A percentile compares a stretch with the other conserved stretches of the same genome.
Conservation (phyloP, 1,140 invertebrate species). For the Tenebrio molitor region DNA sequence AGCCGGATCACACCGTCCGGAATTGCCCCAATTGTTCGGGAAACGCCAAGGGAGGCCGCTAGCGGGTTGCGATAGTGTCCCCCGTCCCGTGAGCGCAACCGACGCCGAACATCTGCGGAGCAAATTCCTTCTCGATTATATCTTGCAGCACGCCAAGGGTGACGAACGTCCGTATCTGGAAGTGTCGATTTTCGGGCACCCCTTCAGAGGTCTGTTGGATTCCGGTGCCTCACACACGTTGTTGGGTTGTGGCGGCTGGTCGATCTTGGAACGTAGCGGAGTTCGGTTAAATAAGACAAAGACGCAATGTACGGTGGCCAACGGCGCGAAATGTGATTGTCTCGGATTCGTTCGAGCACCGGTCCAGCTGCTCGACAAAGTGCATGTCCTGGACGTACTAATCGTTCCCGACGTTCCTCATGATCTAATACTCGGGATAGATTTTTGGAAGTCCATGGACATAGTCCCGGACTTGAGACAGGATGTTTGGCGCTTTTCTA, state of each 20-base stretch:
- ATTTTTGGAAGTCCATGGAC: too few species aligned
- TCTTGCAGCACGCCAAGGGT: too few species aligned
- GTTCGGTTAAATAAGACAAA: neutral
- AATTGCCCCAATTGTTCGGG: too few species aligned
- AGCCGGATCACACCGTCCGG: too few species aligned
- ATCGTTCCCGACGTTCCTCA: too few species aligned
- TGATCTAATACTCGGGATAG: too few species aligned
- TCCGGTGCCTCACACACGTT: neutral
- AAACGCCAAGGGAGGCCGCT: too few species aligned
- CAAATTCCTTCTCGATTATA: too few species aligned
- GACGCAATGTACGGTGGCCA: slow-evolving; percentile 39
- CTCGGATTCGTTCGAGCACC: slow-evolving; percentile 39
- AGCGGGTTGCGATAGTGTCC: too few species aligned
- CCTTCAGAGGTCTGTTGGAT: slow-evolving; percentile 4
- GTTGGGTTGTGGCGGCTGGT: neutral
- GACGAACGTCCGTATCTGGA: slow-evolving; percentile 11
- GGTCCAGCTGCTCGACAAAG: slow-evolving; percentile 25
- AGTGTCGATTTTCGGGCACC: neutral
- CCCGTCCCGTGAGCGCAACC: too few species aligned
- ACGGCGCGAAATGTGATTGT: slow-evolving; percentile 48
- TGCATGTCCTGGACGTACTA: slow-evolving; percentile 43
- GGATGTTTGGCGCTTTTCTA: too few species aligned
- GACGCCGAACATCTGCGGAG: too few species aligned
- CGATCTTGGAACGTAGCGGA: neutral
- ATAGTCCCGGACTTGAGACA: slow-evolving; percentile 52